These are phyloP conservation scores for Sebastes kiyomatsui DNA, from an alignment of 2,797 vertebrate genomes.

Conservation along the genomic window DNA sequence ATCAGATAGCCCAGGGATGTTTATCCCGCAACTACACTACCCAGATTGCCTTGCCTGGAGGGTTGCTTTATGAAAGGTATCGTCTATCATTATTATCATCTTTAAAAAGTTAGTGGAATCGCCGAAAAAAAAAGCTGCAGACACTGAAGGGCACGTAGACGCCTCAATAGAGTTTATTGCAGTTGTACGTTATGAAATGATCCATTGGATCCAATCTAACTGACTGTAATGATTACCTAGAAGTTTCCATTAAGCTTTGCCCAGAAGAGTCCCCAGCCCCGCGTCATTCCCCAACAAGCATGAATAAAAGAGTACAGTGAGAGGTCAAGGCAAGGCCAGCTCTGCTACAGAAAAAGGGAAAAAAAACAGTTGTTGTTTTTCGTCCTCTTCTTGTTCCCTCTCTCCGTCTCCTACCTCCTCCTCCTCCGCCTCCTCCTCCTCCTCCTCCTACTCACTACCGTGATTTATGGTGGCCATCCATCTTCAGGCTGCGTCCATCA, in stretches of 20 bases:
- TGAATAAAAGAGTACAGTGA: slow-evolving; percentile 68
- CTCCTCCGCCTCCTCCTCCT: slow-evolving; percentile 88
- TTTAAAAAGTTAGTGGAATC: slow-evolving; percentile 65
- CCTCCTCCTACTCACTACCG: slow-evolving; percentile 89
- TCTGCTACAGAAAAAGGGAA: slow-evolving; percentile 14
- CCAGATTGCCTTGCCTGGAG: slow-evolving; percentile 78
- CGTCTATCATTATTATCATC: slow-evolving; percentile 71
- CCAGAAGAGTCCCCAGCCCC: slow-evolving; percentile 47
- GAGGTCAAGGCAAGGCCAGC: slow-evolving; percentile 73
- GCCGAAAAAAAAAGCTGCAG: slow-evolving; percentile 11
- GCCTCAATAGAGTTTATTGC: slow-evolving; percentile 29
- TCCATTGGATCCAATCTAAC: slow-evolving; percentile 32
- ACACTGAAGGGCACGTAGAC: slow-evolving; percentile 23
- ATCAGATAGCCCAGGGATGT: slow-evolving; percentile 86
- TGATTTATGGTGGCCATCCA: slow-evolving; percentile 99
- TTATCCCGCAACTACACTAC: slow-evolving; percentile 81
- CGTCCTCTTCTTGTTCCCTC: slow-evolving; percentile 82
- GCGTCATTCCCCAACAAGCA: slow-evolving; percentile 44
- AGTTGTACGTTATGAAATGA: slow-evolving; percentile 44
- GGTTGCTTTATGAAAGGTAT: slow-evolving; percentile 73
- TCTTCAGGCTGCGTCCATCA: slow-evolving; percentile 98
- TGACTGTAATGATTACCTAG: slow-evolving; percentile 46
- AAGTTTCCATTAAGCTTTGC: slow-evolving; percentile 53
- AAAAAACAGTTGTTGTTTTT: slow-evolving; percentile 86
- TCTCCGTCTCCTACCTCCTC: slow-evolving; percentile 78